Evolutionary conservation across 2,113 vertebrate genomes (phyloP), one percentile per base, ranked within the genome.

Genomic region (Mohoua ochrocephala): DNA sequence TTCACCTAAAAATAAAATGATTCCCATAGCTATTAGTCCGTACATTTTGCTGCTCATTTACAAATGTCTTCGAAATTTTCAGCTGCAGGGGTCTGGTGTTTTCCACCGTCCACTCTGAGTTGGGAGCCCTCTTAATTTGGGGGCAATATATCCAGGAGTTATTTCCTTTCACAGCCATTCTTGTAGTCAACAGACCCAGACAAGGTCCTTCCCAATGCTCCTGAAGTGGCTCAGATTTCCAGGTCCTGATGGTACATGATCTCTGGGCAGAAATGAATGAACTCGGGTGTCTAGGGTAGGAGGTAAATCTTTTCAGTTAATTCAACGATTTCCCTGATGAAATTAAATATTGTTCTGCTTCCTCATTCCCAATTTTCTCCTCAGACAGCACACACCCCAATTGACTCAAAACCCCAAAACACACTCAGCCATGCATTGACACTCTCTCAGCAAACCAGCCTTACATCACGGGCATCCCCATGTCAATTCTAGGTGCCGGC

Each of bases 401-500:
- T 3, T 60, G 26, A 31, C 4, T 5, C 45, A 71, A 60, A 71
- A 42, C 31, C 31, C 31, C 31, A 52, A 24, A 23, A 50, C 19
- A 11, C 24, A 13, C 15, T 60, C 37, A 60, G 13, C 26, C 26
- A 13, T 2, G 0, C 15, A 35, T 44, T 0, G 9, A 60, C 0
- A 5, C 26, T 61, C 27, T 41, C 39, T 30, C 61, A 61, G 15
- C 10, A 42, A 70, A 70, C 1, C 4, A 71, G 3, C 15, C 15
- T 23, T 15, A 9, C 15, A 15, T 31, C 21, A 13, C 0, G 0
- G 8, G 6, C 0, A 1, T 52, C 6, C 67, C 2, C 0, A 7
- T 4, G 16, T 21, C 39, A 31, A 6, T 53, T 14, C 67, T 21
- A 26, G 0, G 0, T 24, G 45, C 54, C 1, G 1, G 56, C 31